phyloP scores from a whole-genome alignment of 2,888 invertebrate genomes.

The Leptura quadrifasciata region DNA sequence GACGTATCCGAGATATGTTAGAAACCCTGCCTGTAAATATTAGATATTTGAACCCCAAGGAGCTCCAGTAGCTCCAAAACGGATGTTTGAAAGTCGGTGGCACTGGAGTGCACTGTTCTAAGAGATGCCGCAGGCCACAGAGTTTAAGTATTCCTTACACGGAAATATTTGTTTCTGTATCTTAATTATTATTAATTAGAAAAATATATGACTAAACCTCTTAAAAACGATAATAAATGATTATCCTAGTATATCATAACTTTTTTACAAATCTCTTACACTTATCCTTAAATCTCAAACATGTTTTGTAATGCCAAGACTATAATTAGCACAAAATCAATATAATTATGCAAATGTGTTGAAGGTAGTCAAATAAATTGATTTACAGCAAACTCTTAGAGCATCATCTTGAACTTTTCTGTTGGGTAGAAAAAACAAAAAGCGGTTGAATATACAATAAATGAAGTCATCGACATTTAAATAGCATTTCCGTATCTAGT shows the following conservation, averaged over 20 bases:
- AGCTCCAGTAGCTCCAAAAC: too few relatives aligned
- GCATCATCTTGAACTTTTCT: slow-evolving; percentile 12
- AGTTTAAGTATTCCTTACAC: too few relatives aligned
- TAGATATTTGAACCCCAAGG: too few relatives aligned
- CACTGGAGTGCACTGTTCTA: too few relatives aligned
- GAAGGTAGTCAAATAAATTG: not conserved
- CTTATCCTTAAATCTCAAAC: not conserved
- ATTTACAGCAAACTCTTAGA: not conserved
- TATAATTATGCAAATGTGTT: slow-evolving; percentile 13
- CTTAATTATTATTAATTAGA: not conserved
- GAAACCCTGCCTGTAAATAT: too few relatives aligned
- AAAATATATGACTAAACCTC: not conserved
- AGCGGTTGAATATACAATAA: slow-evolving; percentile 2
- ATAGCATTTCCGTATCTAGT: slow-evolving; percentile 17
- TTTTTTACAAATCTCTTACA: not conserved
- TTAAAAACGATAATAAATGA: not conserved
- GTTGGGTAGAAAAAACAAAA: not conserved
- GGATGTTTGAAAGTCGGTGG: too few relatives aligned
- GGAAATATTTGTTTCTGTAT: too few relatives aligned
- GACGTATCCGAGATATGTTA: too few relatives aligned
- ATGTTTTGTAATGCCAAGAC: not conserved
- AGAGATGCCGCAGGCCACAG: too few relatives aligned
- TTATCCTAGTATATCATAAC: not conserved
- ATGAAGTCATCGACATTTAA: slow-evolving; percentile 39
- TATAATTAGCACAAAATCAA: slow-evolving; percentile 4